Evolutionary conservation across 2,797 vertebrate genomes (phyloP), one percentile per base, ranked within the genome.

Genomic region (Phyllotis vaccarum): DNA sequence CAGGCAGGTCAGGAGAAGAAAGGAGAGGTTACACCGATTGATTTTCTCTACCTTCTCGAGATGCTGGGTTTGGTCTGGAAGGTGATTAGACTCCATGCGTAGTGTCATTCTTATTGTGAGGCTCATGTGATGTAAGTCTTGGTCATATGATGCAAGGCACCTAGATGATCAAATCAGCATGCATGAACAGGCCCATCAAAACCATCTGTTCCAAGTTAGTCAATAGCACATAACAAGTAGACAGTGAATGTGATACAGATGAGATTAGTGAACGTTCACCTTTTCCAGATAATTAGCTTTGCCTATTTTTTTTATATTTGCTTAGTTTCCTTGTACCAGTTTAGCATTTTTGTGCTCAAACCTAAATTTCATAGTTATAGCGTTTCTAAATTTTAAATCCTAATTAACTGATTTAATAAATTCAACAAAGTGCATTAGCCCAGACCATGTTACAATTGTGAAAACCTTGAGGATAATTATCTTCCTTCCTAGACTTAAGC

Each of bases 231-330:
- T 56, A 76, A 78, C 21, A n/a, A 66, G 31, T 43, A 17, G 49
- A 68, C 66, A 88, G 78, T 78, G 60, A 74, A 62, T 62, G 46
- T 31, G 17, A 22, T n/a, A 40, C 11, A 72, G 66, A 52, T 79
- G 43, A 70, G 83, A 58, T 62, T 60, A 68, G 19, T 2, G 5
- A 62, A 62, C 72, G 74, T 2, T 6, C 29, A 4, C 72, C 75
- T 83, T 92, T 89, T 75, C 89, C 31, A 81, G 76, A 62, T 90
- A 31, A 81, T 24, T 10, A 66, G 22, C 34, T 80, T 88, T 94
- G 43, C 49, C 19, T 49, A 34, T 93, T 91, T 93, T 40, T 54
- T 52, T 70, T 82, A 9, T 16, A n/a, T n/a, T 49, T 49, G 22
- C 16, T 94, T 81, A 68, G 17, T 86, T 66, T 82, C 34, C 13